Percentiles rank a stretch among this genome's conserved stretches.
These are phyloP conservation scores for Acanthopagrus latus DNA, from an alignment of 2,797 vertebrate genomes.

Conservation along the genomic window DNA sequence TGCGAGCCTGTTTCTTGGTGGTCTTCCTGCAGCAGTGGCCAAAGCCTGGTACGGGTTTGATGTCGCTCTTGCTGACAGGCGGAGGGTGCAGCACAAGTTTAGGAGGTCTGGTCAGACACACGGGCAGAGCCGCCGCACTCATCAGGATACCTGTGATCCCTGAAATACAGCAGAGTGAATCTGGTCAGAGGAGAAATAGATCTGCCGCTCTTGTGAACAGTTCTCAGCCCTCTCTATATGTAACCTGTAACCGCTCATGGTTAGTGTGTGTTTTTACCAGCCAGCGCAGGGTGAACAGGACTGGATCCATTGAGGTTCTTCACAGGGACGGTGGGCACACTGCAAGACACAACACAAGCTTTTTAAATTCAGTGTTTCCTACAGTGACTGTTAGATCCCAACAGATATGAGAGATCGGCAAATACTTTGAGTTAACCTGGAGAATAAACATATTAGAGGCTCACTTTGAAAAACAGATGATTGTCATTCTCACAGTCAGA, in stretches of 20 bases:
- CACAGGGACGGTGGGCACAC: constrained; percentile 95
- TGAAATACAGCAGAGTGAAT: constrained; percentile 59
- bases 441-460: constrained; percentile 21
- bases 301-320: constrained; percentile 96
- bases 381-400: neutral
- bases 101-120: constrained; percentile 95
- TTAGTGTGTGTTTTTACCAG: constrained; percentile 85
- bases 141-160: constrained; percentile 97
- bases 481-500: constrained; percentile 64
- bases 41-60: constrained; percentile 93
- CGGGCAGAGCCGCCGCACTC: constrained; percentile 94
- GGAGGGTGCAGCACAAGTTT: constrained; percentile 94
- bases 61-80: constrained; percentile 93
- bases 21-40: constrained; percentile 94
- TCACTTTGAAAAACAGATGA: constrained; percentile 74
- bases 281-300: constrained; percentile 93
- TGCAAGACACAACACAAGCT: constrained; percentile 66
- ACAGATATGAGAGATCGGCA: neutral
- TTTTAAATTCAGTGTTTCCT: constrained; percentile 1
- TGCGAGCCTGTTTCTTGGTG: constrained; percentile 94
- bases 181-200: neutral
- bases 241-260: neutral
- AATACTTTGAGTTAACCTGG: neutral
- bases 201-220: neutral
- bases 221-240: neutral